Conservation (phyloP, 1,140 invertebrate genomes). For the Drosophila nigrodunni region DNA sequence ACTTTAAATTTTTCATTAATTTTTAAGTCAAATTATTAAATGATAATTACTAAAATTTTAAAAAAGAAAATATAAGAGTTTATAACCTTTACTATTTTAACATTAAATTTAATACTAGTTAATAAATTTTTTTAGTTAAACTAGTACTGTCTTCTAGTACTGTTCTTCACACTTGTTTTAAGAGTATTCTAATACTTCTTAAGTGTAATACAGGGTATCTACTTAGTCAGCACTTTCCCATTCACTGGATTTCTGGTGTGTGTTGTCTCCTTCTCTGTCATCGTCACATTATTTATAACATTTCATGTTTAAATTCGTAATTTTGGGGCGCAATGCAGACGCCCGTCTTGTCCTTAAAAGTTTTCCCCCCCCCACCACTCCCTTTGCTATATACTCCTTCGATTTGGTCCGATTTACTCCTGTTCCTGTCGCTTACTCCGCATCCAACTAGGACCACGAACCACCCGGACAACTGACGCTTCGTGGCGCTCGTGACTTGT, state of each 20-base stretch:
- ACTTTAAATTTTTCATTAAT: too few relatives aligned
- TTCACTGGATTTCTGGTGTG: constrained; percentile 1
- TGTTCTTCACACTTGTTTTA: too few relatives aligned
- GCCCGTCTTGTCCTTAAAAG: neutral
- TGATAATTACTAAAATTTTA: too few relatives aligned
- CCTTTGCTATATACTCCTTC: neutral
- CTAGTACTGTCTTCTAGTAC: too few relatives aligned
- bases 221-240: neutral
- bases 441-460: constrained; percentile 1
- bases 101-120: too few relatives aligned
- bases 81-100: too few relatives aligned
- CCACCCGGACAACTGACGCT: constrained; percentile 29
- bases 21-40: too few relatives aligned
- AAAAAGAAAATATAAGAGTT: too few relatives aligned
- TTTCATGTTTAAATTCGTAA: constrained; percentile 83
- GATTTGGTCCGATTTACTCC: neutral
- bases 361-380: neutral
- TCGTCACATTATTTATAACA: constrained; percentile 79
- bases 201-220: constrained; percentile 16
- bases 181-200: too few relatives aligned
- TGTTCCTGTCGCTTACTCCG: neutral
- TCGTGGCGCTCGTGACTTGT: constrained; percentile 59
- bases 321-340: constrained; percentile 63
- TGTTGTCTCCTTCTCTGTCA: constrained; percentile 42
- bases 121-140: too few relatives aligned